A percentile compares a stretch with the other conserved stretches of the same genome.
Conservation (phyloP, 1,140 invertebrate species). For the Thaumatotibia leucotreta region DNA sequence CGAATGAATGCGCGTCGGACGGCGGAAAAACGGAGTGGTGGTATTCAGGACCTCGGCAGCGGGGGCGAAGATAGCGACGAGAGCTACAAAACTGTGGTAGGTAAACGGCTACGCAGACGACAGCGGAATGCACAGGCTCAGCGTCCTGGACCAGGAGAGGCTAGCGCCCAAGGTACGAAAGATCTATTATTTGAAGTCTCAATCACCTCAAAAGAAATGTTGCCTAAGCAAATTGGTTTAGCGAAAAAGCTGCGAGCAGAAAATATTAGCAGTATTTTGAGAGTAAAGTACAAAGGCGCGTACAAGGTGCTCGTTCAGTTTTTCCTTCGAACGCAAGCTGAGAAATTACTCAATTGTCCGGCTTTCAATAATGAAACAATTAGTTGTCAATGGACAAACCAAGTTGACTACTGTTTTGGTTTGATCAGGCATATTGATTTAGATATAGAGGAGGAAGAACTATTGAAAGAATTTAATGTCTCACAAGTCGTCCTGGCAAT, state of each 20-base stretch:
- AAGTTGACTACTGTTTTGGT: constrained; percentile 19
- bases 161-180: too few species aligned
- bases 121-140: too few species aligned
- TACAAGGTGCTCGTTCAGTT: constrained; percentile 28
- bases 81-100: too few species aligned
- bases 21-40: too few species aligned
- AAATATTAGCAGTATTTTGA: constrained; percentile 25
- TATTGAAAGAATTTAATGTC: constrained; percentile 5
- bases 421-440: constrained; percentile 18
- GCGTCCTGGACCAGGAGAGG: too few species aligned
- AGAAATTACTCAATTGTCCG: constrained; percentile 20
- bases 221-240: constrained; percentile 36
- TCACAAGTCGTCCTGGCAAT: neutral
- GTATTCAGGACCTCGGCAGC: too few species aligned
- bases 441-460: constrained; percentile 17
- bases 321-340: constrained; percentile 18
- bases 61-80: too few species aligned
- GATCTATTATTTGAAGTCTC: constrained; percentile 27
- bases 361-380: constrained; percentile 17
- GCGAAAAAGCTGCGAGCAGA: constrained; percentile 26
- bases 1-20: too few species aligned
- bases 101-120: too few species aligned
- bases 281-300: constrained; percentile 29
- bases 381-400: constrained; percentile 14
- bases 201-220: constrained; percentile 14